Base-by-base conservation (phyloP, 1,140 invertebrate species). In the Heliconius eleuchia region DNA sequence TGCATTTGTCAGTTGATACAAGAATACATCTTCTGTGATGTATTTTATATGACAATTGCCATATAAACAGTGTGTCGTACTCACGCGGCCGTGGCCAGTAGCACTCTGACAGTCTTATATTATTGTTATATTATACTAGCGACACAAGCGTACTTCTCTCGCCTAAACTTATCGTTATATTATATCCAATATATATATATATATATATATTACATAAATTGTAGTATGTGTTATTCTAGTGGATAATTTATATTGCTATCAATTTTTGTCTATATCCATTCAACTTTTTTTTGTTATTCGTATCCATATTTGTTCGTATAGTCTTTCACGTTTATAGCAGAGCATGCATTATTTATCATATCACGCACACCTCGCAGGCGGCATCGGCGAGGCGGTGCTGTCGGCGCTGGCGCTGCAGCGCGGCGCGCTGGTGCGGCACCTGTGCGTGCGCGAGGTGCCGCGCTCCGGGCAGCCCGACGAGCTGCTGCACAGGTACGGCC, bases 301-400 rank as follows among this genome's bases (percentile, higher is more conserved):
- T 1, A 46, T 46, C 13, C 13, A 46, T 42, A 42, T 42, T 42
- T 13, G 13, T 42, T 3, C 1, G 11, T 42, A 42, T 42, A 42
- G 0, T 1, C 3, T 46, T 46, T 46, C 11, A 16, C 11, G 16
- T 16, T 46, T 46, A 46, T 16, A 46, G 42, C 42, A 46, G 13
- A 46, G 42, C 0, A 16, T 13, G 13, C 13, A 11, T 13, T 23
- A 46, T 46, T 46, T 46, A 23, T 23, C 23, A 23, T 23, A 23
- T 23, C 0, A 23, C 23, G 23, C 23, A 0, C 23, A 23, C 23
- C 23, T 23, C 23, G 30, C 92, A 97, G 98, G 99, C 88, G 99
- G 99, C 82, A 89, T 99, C 73, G 99, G 99, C 80, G 99, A 99
- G 89, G 99, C 99, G 75, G 99, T 99, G 16, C 88, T 97, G 30